Base-by-base conservation (phyloP, 1,140 invertebrate species). In the Trinorchestia longiramus region DNA sequence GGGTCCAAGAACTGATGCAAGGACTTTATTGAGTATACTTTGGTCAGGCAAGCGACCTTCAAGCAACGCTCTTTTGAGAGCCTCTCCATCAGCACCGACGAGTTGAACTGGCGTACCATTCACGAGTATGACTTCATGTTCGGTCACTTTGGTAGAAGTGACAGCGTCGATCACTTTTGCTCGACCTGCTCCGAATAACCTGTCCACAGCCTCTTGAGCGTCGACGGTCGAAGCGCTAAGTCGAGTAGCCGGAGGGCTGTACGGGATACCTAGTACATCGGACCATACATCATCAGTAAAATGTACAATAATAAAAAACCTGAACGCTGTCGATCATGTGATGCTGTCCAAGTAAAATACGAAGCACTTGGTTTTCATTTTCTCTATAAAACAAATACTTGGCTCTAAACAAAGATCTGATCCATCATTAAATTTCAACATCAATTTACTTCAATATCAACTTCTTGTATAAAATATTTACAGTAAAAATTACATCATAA, bases 191-290 rank as follows among this genome's bases (percentile, higher is more conserved):
- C 98, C 98, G 95, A 98, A 98, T 95, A 98, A 98, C 95, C 98
- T 98, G 97, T 98, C 98, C 57, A 98, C 98, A 90, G 98, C 98
- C 96, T 98, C 98, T 97, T 98, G 98, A 95, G 98, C 98, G 97
- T 98, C 98, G 43, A 95, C 92, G 43, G 92, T 94, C 4, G 92
- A 94, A 43, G 92, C 17, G 92, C 43, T 94, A 6, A 94, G 41
- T 94, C 92, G 43, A 43, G 92, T 94, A 8, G 92, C 92, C 40
- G 92, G 92, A 94, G 92, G 92, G 92, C 92, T 94, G 92, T 94
- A 94, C 43, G 92, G 92, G 92, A 94, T 94, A 94, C 92, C 92
- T 94, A 94, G 44, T 44, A 94, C 92, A 91, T 11, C 43, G 43
- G 43, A 23, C 28, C 92, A 94, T 6, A 94, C 1, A 6, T 1